Percentiles rank a stretch among this genome's conserved stretches.
Evolutionary conservation across 2,888 invertebrate genomes (phyloP).

Genomic region (Drosophila fulvimacula): DNA sequence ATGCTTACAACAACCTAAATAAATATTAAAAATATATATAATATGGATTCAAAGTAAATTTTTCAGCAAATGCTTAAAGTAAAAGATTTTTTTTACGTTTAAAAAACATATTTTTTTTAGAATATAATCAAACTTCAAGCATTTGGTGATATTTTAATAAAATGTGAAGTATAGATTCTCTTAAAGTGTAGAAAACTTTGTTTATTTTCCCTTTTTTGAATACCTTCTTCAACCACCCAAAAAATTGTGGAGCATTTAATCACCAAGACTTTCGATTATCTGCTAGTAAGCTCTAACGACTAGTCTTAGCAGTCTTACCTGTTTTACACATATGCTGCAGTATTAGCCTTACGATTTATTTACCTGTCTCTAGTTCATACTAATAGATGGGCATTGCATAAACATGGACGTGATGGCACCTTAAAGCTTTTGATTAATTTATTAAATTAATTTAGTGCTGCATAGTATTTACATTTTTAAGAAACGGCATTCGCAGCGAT

Average conservation of each 20-base stretch:
- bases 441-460: constrained; percentile 8
- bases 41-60: too few species aligned
- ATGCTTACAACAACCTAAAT: too few species aligned
- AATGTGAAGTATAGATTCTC: not conserved
- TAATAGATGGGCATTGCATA: constrained; percentile 5
- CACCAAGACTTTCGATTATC: not conserved
- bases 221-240: not conserved
- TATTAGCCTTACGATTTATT: constrained; percentile 1
- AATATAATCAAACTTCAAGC: too few species aligned
- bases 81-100: too few species aligned
- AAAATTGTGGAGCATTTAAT: not conserved
- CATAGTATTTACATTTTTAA: constrained; percentile 1
- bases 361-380: not conserved
- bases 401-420: constrained; percentile 1
- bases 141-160: too few species aligned
- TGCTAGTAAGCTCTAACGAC: not conserved
- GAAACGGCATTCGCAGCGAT: not conserved
- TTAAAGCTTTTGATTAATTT: constrained; percentile 7
- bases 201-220: too few species aligned
- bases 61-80: too few species aligned
- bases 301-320: not conserved
- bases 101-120: too few species aligned
- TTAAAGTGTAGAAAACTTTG: too few species aligned
- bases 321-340: not conserved
- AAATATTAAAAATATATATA: too few species aligned